Base-by-base conservation (phyloP, 30 jellyfish, hydroid and myxozoan species). In the Turritopsis rubra region DNA sequence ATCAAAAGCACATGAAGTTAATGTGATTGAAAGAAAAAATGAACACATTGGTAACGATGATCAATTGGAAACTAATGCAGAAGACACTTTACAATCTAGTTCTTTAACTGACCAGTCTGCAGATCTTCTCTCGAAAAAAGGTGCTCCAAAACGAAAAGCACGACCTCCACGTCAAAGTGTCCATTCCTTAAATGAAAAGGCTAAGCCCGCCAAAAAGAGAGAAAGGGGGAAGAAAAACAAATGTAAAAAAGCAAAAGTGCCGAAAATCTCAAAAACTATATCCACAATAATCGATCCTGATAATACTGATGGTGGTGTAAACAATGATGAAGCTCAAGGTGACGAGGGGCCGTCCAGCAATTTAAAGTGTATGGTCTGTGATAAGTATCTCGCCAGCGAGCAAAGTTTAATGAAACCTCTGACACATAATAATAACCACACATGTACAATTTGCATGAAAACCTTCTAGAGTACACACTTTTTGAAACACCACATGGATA, bases 401-500 rank as follows among this genome's bases (percentile, higher is more conserved):
- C 85, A 54, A 27, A 81, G 66, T 30, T 30, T 81, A 18, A 81
- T 81, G 88, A 81, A 81, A 30, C 88, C 54, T 26, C 66, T 81
- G 84, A 66, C 88, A 31, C 88, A 81, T 53, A 81, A 81, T 66
- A 66, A 81, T 23, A 81, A 81, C 70, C 88, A 81, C 74, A 81
- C 88, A 52, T 81, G 88, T 85, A 54, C 53, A 26, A 66, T 81
- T 19, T 81, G 88, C 66, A 26, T 66, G 70, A 81, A 60, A 27
- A 66, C 84, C 17, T 81, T 81, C 52, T 54, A 81, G 66, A 81
- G 85, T 53, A 81, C 85, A 20, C 88, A 81, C 26, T 81, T 81
- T 24, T 24, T 81, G 66, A 81, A 81, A 30, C 88, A 81, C 66
- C 88, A 81, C 74, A 81, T 81, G 88, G 88, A 81, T 53, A 81